These are phyloP conservation scores for Ostrea edulis DNA, from an alignment of 1,140 invertebrate species.

Conservation along the genomic window DNA sequence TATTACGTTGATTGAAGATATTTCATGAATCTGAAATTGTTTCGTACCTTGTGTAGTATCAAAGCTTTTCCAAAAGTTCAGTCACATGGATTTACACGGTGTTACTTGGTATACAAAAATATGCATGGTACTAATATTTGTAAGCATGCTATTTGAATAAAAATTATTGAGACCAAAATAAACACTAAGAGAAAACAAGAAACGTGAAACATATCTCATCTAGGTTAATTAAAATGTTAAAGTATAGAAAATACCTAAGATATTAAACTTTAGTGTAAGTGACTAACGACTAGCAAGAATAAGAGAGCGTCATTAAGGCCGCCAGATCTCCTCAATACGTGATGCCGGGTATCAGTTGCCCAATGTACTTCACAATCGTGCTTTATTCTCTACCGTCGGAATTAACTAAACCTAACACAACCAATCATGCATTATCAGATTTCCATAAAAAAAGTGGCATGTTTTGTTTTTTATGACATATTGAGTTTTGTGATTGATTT, in stretches of 20 bases:
- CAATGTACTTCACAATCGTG: not conserved
- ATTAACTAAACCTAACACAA: conserved; percentile 12
- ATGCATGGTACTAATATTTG: not conserved
- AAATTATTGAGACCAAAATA: not conserved
- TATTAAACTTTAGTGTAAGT: not conserved
- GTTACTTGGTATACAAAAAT: not conserved
- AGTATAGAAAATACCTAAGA: not conserved
- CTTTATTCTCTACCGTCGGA: not conserved
- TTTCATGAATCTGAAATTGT: not conserved
- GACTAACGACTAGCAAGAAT: not conserved
- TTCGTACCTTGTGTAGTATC: not conserved
- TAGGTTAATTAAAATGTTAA: not conserved
- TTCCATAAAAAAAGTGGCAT: conserved; percentile 20
- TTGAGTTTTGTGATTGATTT: conserved; percentile 32
- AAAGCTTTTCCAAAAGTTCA: not conserved
- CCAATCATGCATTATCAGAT: conserved; percentile 19
- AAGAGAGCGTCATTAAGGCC: not conserved
- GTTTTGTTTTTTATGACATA: conserved; percentile 27
- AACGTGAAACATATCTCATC: not conserved
- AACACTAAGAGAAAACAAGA: not conserved
- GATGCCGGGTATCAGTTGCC: not conserved
- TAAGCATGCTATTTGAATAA: not conserved
- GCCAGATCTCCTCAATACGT: not conserved
- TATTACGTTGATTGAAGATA: not conserved
- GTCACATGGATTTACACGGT: not conserved